A percentile compares a stretch with the other conserved stretches of the same genome.
Evolutionary conservation across 2,113 vertebrate genomes (phyloP).

Genomic region (Phainopepla nitens): DNA sequence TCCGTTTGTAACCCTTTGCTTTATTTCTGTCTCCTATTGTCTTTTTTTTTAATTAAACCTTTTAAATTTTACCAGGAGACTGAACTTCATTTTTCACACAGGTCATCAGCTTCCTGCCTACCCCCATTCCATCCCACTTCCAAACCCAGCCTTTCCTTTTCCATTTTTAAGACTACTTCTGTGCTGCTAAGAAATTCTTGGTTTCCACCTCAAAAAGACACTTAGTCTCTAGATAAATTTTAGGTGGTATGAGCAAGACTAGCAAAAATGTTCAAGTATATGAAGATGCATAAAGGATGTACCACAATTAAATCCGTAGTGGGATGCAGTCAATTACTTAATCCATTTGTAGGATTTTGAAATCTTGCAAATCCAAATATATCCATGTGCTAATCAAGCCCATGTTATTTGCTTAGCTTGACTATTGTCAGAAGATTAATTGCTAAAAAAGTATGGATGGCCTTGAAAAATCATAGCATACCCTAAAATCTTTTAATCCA

Average conservation of each 20-base stretch:
- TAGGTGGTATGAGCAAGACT: not conserved
- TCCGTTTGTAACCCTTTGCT: too few relatives aligned
- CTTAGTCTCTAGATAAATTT: not conserved
- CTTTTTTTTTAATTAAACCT: too few relatives aligned
- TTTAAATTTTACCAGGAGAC: too few relatives aligned
- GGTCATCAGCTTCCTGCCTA: not conserved
- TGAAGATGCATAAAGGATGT: not conserved
- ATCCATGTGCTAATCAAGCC: accelerated
- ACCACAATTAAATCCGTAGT: not conserved
- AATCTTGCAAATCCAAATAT: not conserved
- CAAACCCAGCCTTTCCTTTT: not conserved
- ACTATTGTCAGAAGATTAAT: not conserved
- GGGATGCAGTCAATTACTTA: not conserved
- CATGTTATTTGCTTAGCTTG: not conserved
- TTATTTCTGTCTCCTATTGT: too few relatives aligned
- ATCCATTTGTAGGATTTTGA: not conserved
- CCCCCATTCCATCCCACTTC: not conserved
- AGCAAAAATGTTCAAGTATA: not conserved
- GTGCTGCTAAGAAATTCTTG: not conserved
- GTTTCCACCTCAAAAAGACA: not conserved
- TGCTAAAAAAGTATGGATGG: not conserved
- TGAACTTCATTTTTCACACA: too few relatives aligned
- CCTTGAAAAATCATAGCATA: not conserved
- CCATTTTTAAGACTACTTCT: not conserved
- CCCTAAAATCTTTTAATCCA: not conserved